phyloP scores from a whole-genome alignment of 2,888 invertebrate species.

The Orthonychiurus folsomi region DNA sequence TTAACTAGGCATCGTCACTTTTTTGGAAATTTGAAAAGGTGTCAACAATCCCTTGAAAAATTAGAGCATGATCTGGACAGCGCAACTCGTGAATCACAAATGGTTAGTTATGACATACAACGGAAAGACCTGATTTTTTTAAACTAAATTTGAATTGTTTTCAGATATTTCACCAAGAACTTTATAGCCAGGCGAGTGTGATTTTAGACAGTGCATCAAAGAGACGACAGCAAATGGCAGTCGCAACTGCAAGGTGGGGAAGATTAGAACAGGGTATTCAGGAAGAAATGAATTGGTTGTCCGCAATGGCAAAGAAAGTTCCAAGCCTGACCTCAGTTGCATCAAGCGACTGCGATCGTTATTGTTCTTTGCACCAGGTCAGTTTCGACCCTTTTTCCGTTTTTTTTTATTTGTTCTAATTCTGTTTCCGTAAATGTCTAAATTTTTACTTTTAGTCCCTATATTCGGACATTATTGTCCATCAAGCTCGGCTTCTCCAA shows the following conservation, averaged over 20 bases:
- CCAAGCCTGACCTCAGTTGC: conserved; percentile 72
- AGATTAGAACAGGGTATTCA: conserved; percentile 69
- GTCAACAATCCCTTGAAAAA: conserved; percentile 72
- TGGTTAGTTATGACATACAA: conserved; percentile 42
- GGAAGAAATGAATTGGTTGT: conserved; percentile 73
- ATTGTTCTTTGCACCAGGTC: conserved; percentile 65
- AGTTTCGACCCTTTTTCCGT: conserved; percentile 21
- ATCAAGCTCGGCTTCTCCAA: conserved; percentile 67
- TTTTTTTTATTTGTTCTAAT: not conserved
- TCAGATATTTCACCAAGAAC: conserved; percentile 57
- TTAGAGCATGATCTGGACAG: conserved; percentile 71
- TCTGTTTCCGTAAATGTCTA: not conserved
- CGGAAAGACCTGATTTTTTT: not conserved
- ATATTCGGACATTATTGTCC: conserved; percentile 67
- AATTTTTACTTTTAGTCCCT: conserved; percentile 51
- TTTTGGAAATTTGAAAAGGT: conserved; percentile 78
- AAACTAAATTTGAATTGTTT: not conserved
- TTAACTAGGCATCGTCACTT: conserved; percentile 82
- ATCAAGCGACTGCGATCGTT: conserved; percentile 73
- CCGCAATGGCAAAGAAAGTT: conserved; percentile 71
- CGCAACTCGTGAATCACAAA: conserved; percentile 65
- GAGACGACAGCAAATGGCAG: conserved; percentile 70
- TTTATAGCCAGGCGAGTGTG: conserved; percentile 65
- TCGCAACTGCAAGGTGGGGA: conserved; percentile 77
- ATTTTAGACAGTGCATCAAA: conserved; percentile 72